Percentiles rank a stretch among this genome's conserved stretches.
Evolutionary conservation across 2,888 invertebrate genomes (phyloP).

Genomic region (Meliscaeva auricollis): DNA sequence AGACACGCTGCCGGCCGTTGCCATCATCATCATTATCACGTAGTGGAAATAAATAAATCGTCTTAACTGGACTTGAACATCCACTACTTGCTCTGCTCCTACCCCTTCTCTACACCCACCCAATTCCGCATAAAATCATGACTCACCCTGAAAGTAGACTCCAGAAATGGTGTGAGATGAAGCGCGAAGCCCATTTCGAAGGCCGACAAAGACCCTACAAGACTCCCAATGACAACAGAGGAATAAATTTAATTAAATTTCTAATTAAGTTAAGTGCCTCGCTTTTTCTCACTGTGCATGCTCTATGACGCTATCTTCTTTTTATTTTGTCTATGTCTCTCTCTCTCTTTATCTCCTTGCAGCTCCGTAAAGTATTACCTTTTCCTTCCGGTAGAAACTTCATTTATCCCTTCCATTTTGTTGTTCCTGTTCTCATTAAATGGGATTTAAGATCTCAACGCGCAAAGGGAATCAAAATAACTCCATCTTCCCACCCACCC

Average conservation of each 20-base stretch:
- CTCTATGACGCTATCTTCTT: not conserved
- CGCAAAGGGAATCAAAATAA: slow-evolving; percentile 24
- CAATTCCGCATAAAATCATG: slow-evolving; percentile 6
- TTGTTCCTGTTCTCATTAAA: slow-evolving; percentile 56
- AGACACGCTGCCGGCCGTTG: slow-evolving; percentile 1
- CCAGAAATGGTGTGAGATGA: slow-evolving; percentile 20
- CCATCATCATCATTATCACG: slow-evolving; percentile 66
- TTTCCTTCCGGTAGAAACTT: slow-evolving; percentile 21
- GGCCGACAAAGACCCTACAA: slow-evolving; percentile 30
- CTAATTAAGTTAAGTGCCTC: slow-evolving; percentile 71
- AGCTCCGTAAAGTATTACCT: not conserved
- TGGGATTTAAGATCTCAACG: slow-evolving; percentile 60
- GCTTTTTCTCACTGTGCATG: slow-evolving; percentile 26
- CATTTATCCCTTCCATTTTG: slow-evolving; percentile 27
- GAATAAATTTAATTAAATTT: slow-evolving; percentile 74
- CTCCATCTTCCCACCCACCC: not conserved
- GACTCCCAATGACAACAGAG: slow-evolving; percentile 57
- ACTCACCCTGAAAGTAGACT: slow-evolving; percentile 34
- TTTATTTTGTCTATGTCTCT: not conserved
- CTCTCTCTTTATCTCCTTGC: not conserved
- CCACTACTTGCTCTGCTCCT: too few relatives aligned
- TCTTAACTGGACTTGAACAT: slow-evolving; percentile 59
- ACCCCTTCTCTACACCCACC: not conserved
- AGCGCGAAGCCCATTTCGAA: slow-evolving; percentile 15
- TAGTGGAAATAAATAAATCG: slow-evolving; percentile 72